phyloP scores from a whole-genome alignment of 2,113 vertebrate species.

The Ceyx margarethae region DNA sequence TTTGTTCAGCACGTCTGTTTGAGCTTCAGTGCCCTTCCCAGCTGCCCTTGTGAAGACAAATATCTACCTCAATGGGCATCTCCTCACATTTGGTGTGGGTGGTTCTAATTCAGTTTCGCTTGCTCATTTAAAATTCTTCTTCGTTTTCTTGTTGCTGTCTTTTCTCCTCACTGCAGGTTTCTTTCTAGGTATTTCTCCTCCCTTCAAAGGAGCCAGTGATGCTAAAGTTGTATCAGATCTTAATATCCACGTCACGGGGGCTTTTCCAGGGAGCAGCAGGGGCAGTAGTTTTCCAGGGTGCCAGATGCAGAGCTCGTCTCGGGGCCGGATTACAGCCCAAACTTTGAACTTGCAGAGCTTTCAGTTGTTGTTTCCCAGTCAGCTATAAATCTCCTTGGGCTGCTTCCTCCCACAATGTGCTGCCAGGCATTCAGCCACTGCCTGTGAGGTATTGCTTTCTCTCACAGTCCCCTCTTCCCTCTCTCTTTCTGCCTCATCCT shows the following conservation, averaged over 20 bases:
- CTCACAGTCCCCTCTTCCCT: background rate
- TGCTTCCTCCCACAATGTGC: background rate
- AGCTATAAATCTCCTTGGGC: constrained; percentile 14
- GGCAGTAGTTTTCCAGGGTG: background rate
- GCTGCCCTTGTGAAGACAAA: constrained; percentile 31
- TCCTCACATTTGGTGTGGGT: background rate
- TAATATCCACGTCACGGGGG: accelerated
- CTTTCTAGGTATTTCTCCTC: background rate
- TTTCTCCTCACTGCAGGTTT: background rate
- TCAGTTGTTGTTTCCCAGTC: constrained; percentile 4
- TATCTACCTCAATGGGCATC: background rate
- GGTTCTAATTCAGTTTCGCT: background rate
- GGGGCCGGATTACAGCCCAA: background rate
- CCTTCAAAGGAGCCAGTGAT: background rate
- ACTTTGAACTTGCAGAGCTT: constrained; percentile 15
- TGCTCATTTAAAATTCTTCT: background rate
- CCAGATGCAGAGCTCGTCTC: background rate
- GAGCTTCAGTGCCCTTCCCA: constrained; percentile 40
- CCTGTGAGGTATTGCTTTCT: background rate
- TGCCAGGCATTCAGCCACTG: background rate
- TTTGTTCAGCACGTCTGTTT: background rate
- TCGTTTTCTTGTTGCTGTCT: background rate
- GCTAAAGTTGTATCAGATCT: background rate
- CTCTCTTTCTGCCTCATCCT: background rate
- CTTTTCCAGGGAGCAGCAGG: background rate